Evolutionary conservation across 2,888 invertebrate genomes (phyloP).

Genomic region (Nomada lathburiana): DNA sequence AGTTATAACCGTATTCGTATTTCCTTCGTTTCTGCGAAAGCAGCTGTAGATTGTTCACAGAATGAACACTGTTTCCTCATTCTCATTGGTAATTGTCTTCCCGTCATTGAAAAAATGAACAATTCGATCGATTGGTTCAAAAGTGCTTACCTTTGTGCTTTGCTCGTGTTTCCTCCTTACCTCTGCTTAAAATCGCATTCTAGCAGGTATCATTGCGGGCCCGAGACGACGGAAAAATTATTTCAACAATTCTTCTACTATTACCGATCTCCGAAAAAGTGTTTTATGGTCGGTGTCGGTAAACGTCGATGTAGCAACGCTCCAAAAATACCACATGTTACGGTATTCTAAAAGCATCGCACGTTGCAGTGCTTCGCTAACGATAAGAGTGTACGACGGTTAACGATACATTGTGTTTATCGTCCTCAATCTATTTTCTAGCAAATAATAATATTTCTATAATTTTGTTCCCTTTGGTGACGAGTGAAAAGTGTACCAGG

Average conservation of each 20-base stretch:
- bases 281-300: slow-evolving; percentile 73
- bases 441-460: neutral
- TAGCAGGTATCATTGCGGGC: slow-evolving; percentile 11
- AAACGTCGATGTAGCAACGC: slow-evolving; percentile 71
- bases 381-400: slow-evolving; percentile 41
- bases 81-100: slow-evolving; percentile 12
- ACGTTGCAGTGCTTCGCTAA: slow-evolving; percentile 56
- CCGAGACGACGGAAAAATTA: neutral
- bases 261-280: slow-evolving; percentile 72
- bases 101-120: slow-evolving; percentile 43
- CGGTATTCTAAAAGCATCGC: slow-evolving; percentile 68
- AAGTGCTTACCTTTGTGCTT: slow-evolving; percentile 56
- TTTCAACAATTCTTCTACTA: slow-evolving; percentile 6
- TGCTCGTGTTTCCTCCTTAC: slow-evolving; percentile 49
- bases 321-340: slow-evolving; percentile 72
- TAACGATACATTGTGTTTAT: slow-evolving; percentile 32
- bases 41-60: neutral
- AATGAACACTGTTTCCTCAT: neutral
- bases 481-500: neutral
- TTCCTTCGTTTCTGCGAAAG: slow-evolving; percentile 15
- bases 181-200: slow-evolving; percentile 29
- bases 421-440: neutral
- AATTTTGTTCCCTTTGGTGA: neutral
- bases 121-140: slow-evolving; percentile 46
- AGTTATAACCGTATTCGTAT: slow-evolving; percentile 35